These are phyloP conservation scores for Lophius piscatorius DNA, from an alignment of 2,113 vertebrate genomes.

Conservation along the genomic window DNA sequence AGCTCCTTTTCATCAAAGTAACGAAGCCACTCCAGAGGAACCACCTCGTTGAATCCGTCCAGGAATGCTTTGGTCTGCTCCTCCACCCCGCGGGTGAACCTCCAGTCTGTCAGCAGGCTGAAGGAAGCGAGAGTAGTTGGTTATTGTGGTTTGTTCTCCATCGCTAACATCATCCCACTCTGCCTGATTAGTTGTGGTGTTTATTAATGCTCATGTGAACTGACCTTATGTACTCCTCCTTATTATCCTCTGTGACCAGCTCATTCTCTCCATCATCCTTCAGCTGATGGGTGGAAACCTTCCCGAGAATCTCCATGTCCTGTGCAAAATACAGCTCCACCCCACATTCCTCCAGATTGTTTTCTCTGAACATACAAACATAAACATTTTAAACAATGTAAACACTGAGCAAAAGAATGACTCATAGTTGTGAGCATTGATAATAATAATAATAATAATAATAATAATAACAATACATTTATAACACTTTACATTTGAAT, in stretches of 20 bases:
- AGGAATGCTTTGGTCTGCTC: constrained; percentile 98
- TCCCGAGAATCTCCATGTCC: constrained; percentile 98
- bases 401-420: no score
- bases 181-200: not conserved
- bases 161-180: not conserved
- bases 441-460: no score
- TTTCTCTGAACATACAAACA: constrained; percentile 82
- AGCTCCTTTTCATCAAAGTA: constrained; percentile 98
- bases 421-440: no score
- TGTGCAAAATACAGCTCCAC: constrained; percentile 97
- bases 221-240: constrained; percentile 97
- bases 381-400: no score
- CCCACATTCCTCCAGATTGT: constrained; percentile 93
- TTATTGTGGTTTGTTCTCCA: not conserved
- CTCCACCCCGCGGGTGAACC: constrained; percentile 94
- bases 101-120: constrained; percentile 96
- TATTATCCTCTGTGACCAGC: constrained; percentile 94
- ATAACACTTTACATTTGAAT: no score
- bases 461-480: no score
- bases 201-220: not conserved
- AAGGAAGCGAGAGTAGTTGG: not conserved
- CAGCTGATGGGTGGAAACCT: constrained; percentile 95
- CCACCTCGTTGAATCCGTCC: constrained; percentile 97
- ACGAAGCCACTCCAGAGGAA: constrained; percentile 94
- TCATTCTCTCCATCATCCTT: constrained; percentile 94